Evolutionary conservation across 2,113 vertebrate genomes (phyloP), one percentile per base, ranked within the genome.

Genomic region (Pimephales promelas): DNA sequence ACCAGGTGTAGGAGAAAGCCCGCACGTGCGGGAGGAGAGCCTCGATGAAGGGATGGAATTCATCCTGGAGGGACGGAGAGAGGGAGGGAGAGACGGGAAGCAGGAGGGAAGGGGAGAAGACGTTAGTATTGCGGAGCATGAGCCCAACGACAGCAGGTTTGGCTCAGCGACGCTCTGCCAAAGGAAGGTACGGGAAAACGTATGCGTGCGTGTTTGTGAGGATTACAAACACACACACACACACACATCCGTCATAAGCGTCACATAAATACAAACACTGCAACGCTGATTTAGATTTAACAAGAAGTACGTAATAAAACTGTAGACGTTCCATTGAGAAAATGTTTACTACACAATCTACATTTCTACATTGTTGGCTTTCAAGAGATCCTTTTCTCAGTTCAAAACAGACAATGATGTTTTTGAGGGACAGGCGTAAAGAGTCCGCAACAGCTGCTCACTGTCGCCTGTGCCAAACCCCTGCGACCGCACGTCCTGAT

Each of bases 21-120:
- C 97, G 96, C 78, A 98, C 97, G 90, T 97, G 96, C 85, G 97
- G 97, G 89, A 98, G 95, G 86, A 98, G 96, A 89, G 97, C 97
- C 95, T 98, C 97, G 91, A 98, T 97, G 95, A 98, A 98, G 88
- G 97, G 97, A 94, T 98, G 97, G 94, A 98, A 98, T 95, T 98
- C 97, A 97, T 98, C 97, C 97, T 98, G 92, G 96, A 92, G 88
- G 83, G 64, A 68, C 20, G 64, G 20, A 54, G 85, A 78, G 77
- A 61, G 56, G 68, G 77, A 62, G 75, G 54, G 87, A 89, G 89
- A 87, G 81, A 88, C 84, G 85, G 88, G 47, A 84, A 90, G 86
- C 84, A 92, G 90, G 87, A 89, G 85, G 79, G 88, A 88, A 76
- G 90, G 89, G 79, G 91, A 88, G 87, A 92, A 90, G 88, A 93